A percentile compares a stretch with the other conserved stretches of the same genome.
Evolutionary conservation across 2,888 invertebrate species (phyloP).

Genomic region (Saturnia japonica): DNA sequence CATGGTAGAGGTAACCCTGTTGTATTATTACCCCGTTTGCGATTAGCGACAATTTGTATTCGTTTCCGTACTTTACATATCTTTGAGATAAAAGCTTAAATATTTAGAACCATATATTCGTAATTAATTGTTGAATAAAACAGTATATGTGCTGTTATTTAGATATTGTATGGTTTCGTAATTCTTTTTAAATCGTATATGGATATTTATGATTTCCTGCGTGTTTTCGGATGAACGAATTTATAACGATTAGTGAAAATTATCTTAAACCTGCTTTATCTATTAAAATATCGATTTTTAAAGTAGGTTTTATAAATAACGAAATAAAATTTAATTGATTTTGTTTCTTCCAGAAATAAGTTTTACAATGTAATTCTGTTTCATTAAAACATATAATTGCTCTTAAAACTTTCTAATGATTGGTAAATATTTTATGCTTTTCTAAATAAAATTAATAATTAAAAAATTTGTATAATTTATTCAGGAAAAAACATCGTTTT

Average conservation of each 20-base stretch:
- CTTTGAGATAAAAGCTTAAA: constrained; percentile 32
- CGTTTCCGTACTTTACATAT: constrained; percentile 31
- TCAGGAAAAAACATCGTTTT: no score
- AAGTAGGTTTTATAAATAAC: neutral
- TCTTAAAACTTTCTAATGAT: neutral
- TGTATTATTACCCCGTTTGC: neutral
- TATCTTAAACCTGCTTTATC: neutral
- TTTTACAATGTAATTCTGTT: neutral
- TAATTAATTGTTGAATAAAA: constrained; percentile 29
- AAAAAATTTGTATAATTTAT: no score
- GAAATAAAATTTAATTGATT: neutral
- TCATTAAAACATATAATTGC: neutral
- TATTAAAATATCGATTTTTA: neutral
- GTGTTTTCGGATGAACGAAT: neutral
- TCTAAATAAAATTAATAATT: no score
- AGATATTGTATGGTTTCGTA: constrained; percentile 10
- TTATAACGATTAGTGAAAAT: neutral
- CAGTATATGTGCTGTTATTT: constrained; percentile 17
- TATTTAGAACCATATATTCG: constrained; percentile 28
- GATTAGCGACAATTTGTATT: constrained; percentile 38
- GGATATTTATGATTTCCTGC: constrained; percentile 34
- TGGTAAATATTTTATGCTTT: neutral
- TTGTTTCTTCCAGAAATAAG: neutral
- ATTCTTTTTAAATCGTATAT: constrained; percentile 13
- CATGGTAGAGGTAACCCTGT: constrained; percentile 2